phyloP scores from a whole-genome alignment of 1,140 invertebrate species.

The Trissolcus basalis region DNA sequence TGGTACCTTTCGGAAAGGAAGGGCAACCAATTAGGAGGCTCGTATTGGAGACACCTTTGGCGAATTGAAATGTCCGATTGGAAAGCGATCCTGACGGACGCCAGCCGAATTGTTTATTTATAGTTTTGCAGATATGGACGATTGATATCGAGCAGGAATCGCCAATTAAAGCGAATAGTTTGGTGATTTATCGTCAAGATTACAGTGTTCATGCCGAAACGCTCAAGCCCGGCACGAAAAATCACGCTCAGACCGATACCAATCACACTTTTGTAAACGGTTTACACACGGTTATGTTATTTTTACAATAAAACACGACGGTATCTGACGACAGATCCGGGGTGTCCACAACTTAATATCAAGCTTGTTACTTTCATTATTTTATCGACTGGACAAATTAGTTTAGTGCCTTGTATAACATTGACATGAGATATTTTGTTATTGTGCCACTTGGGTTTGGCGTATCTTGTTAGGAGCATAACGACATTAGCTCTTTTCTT shows the following conservation, averaged over 20 bases:
- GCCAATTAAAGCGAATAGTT: conserved; percentile 47
- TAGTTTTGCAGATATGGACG: conserved; percentile 27
- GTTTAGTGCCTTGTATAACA: too few relatives aligned
- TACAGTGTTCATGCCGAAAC: conserved; percentile 41
- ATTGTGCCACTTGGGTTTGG: neutral
- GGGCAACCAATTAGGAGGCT: conserved; percentile 11
- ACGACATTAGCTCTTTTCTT: conserved; percentile 25
- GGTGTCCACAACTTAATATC: conserved; percentile 50
- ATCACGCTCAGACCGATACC: conserved; percentile 43
- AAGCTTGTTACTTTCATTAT: conserved; percentile 7
- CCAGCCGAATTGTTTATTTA: conserved; percentile 46
- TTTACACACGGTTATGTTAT: conserved; percentile 47
- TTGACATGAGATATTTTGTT: too few relatives aligned
- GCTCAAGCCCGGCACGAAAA: conserved; percentile 50
- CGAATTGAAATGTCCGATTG: conserved; percentile 31
- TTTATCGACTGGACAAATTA: neutral
- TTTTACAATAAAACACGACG: conserved; percentile 41
- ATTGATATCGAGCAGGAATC: conserved; percentile 49
- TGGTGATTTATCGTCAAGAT: conserved; percentile 53
- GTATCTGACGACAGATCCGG: conserved; percentile 32
- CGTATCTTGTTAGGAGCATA: conserved; percentile 15
- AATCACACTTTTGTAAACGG: conserved; percentile 44
- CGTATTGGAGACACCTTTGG: conserved; percentile 2
- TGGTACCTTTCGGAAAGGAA: conserved; percentile 1
- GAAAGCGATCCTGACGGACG: conserved; percentile 33